Evolutionary conservation across 2,797 vertebrate genomes (phyloP), one percentile per base, ranked within the genome.

Genomic region (Poecilia wingei): DNA sequence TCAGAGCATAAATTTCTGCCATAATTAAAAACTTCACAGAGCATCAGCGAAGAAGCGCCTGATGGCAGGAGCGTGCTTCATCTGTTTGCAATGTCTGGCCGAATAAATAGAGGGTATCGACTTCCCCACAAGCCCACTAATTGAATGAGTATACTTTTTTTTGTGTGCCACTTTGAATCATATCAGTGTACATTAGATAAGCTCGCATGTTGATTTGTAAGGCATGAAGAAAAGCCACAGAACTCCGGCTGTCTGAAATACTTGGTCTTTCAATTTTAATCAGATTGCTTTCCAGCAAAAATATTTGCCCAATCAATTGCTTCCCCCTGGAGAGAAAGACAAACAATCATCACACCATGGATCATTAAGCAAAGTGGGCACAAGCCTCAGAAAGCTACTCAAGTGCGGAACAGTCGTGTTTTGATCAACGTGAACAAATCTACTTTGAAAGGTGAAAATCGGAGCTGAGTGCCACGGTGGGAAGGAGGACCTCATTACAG

Each of bases 11-110:
- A 83, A 93, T 92, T 90, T 92, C 78, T 79, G 74, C 76, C 89
- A 89, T 94, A 93, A 94, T 94, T 92, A 92, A 93, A 94, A 88
- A 87, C 88, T 92, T 92, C 76, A 74, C 75, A 79, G 78, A 84
- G 71, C 79, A 86, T 89, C 84, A 80, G 79, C 87, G 79, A 84
- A 87, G 84, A 79, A 74, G 76, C 57, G 79, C 77, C 86, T 79
- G 86, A 87, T 82, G 86, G 89, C 86, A 84, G 88, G 84, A 89
- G 85, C 28, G 36, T 64, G 86, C 86, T 89, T 91, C 84, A 89
- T 92, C 83, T 79, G 72, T 90, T 80, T 82, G 90, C 85, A 85
- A 88, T 77, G 87, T 88, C 93, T 86, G 84, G 88, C 87, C 86
- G 87, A 93, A 93, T 94, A 92, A 94, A 92, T 93, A 91, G 81